phyloP scores from a whole-genome alignment of 2,888 invertebrate species.

The Lacanobia wlatinum region DNA sequence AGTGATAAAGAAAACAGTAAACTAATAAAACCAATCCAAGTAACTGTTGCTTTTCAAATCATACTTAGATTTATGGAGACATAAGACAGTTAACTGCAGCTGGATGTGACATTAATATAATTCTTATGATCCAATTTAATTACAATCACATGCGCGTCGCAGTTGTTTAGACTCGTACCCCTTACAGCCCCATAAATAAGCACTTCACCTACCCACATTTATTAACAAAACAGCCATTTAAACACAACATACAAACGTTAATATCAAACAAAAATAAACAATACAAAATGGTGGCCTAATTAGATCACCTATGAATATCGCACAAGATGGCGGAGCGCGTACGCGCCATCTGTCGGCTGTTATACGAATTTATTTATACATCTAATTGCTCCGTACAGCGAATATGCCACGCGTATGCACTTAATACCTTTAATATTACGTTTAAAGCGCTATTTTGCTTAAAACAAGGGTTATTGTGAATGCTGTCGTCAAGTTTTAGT shows the following conservation, averaged over 20 bases:
- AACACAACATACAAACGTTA: slow-evolving; percentile 59
- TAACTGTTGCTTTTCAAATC: too few species aligned
- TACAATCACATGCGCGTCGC: neutral
- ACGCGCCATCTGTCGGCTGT: slow-evolving; percentile 88
- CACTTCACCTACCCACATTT: slow-evolving; percentile 34
- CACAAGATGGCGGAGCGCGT: slow-evolving; percentile 83
- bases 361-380: slow-evolving; percentile 88
- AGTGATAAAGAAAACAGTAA: too few species aligned
- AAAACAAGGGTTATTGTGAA: slow-evolving; percentile 82
- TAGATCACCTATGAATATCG: slow-evolving; percentile 86
- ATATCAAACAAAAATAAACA: slow-evolving; percentile 80
- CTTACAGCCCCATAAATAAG: slow-evolving; percentile 26
- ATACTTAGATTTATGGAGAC: neutral
- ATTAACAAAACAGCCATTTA: slow-evolving; percentile 52
- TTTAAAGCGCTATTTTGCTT: slow-evolving; percentile 82
- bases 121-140: neutral
- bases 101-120: neutral
- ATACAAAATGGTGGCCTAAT: slow-evolving; percentile 76
- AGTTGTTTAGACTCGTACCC: slow-evolving; percentile 4
- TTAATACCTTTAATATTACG: slow-evolving; percentile 86
- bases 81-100: neutral
- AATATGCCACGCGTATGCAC: slow-evolving; percentile 86
- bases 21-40: too few species aligned
- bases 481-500: slow-evolving; percentile 84
- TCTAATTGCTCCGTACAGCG: slow-evolving; percentile 86